Evolutionary conservation across 2,113 vertebrate species (phyloP), one percentile per base, ranked within the genome.

Genomic region (Tamias sibiricus): DNA sequence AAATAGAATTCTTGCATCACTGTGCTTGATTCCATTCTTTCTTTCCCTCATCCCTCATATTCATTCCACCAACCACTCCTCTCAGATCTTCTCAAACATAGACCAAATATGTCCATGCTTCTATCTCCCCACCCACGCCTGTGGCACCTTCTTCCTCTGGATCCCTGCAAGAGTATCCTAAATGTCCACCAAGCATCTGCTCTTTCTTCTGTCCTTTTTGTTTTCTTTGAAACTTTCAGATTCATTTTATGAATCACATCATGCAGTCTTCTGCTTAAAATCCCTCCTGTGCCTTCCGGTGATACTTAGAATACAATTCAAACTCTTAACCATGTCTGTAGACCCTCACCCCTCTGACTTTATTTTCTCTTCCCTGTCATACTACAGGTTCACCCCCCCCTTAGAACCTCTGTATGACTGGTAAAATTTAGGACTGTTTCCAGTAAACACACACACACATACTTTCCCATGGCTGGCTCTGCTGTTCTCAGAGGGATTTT

Each of bases 241-340:
- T 62, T n/a, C 37, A n/a, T 88, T 37, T 74, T 28, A 8, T 59
- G 28, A 62, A 62, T 42, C 7, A 24, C 2, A 62, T 75, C 30
- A 8, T n/a, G 20, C 3, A 37, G 37, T 35, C 17, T 59, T 74
- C 49, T 14, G 28, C 9, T 75, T 12, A 42, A 42, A 57, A 24
- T 35, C 30, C 20, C 7, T n/a, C 40, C 30, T 35, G 1, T 22
- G 2, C 12, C 40, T 44, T 62, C 52, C 3, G 0, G 1, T 8
- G 59, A 37, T 9, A 62, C 37, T 42, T n/a, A 28, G 19, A 35
- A 26, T 30, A 28, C 49, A 77, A 49, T 30, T 6, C 14, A 47
- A 77, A 20, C 16, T 26, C 22, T 24, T 42, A 24, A 74, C 20
- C 37, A 42, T 11, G 12, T 66, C 66, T 8, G 0, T 12, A 19